Base-by-base conservation (phyloP, 2,113 vertebrate species). In the Ophiodon elongatus region DNA sequence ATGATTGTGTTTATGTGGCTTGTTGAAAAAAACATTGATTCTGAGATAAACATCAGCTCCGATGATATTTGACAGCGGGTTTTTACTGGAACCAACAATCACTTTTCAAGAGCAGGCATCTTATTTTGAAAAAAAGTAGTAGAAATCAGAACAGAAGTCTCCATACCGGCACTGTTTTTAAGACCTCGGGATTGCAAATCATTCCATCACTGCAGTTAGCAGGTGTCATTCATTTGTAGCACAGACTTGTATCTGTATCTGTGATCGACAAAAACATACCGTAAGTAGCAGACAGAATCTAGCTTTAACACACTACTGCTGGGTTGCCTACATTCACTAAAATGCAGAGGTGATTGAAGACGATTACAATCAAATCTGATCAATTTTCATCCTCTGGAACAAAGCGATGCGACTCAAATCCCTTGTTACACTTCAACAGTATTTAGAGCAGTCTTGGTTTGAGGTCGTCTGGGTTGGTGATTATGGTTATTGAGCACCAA, bases 401-500 rank as follows among this genome's bases (percentile, higher is more conserved):
- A 54, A 75, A 76, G 76, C 0, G 29, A 64, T 41, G 31, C 60
- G 37, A 23, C 54, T 59, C 23, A 50, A 37, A 78, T 67, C 60
- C n/a, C 79, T 65, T 47, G 74, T 71, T 79, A 64, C 67, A 43
- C 80, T 67, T 85, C 74, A 65, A 19, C 71, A 39, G 64, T 19
- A 3, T 7, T n/a, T 6, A 57, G 63, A 90, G 76, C 23, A 14
- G 69, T 80, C 29, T 50, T 41, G 74, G 50, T 29, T 80, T 91
- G 87, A 91, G 92, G 91, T 93, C 76, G 82, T 89, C 78, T 73
- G 76, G 74, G 83, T 89, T 81, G 89, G 85, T 62, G 88, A 84
- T 90, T 31, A 62, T 79, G 86, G 86, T 84, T 70, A 45, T 83
- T 68, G 81, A 94, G 92, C 93, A 93, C 92, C 93, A 75, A 74